Base-by-base conservation (phyloP, 2,888 invertebrate genomes). In the Calameuta idolon region DNA sequence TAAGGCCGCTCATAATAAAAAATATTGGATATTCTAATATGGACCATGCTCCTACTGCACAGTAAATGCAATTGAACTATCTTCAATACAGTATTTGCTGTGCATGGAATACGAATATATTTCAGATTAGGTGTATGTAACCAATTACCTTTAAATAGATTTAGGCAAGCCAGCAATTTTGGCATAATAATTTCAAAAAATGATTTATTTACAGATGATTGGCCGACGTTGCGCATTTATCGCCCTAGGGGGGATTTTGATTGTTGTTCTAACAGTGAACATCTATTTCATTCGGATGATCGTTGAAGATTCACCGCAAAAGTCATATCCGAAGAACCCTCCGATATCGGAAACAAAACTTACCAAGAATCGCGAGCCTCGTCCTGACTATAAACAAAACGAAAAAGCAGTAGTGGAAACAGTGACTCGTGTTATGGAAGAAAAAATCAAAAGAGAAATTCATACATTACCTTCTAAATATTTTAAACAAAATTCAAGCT, bases 221-320 rank as follows among this genome's bases (percentile, higher is more conserved):
- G 89, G 90, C 83, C 89, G 90, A 78, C 89, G 89, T 79, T 90
- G 89, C 77, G 87, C 89, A 69, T 83, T 91, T 71, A 77, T 90
- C 73, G 91, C 90, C 76, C 85, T 91, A 74, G 87, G 90, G 83
- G 89, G 88, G 74, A 89, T 91, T 83, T 86, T 91, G 82, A 85
- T 91, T 81, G 85, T 92, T 37, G 90, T 91, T 12, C 86, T 92
- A 3, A 87, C 88, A 35, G 90, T 89, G 31, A 92, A 92, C 76
- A 79, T 92, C 69, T 91, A 91, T 79, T 92, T 92, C 77, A 89
- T 92, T 12, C 89, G 90, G 78, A 88, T 90, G 84, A 91, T 92
- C 69, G 89, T 91, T 31, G 91, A 92, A 79, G 91, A 90, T 81
- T 89, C 89, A 35, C 85, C 89, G 30, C 85, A 87, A 9, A 87